Base-by-base conservation (phyloP, 2,888 invertebrate species). In the Pyrrhia umbra region DNA sequence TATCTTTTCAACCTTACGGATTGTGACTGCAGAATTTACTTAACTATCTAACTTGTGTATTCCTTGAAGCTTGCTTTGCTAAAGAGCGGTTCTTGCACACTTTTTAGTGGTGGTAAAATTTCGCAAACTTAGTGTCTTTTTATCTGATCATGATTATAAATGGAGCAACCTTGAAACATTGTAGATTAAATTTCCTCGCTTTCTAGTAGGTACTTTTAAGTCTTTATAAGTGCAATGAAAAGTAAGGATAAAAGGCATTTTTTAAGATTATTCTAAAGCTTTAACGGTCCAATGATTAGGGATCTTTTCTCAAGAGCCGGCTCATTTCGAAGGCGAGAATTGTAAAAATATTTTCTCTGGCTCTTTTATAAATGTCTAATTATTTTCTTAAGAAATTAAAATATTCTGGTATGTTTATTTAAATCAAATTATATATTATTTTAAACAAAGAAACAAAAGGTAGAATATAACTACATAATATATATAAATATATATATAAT, bases 1-100 rank as follows among this genome's bases (percentile, higher is more conserved):
- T 79, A 79, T 79, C 81, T 76, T 81, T 81, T 76, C 66, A 79
- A 79, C 81, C 74, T 79, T 81, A 76, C 67, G 56, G 81, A 79
- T 81, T 76, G 79, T 76, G 70, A 76, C 79, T 73, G 37, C 52
- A 43, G 45, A 67, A 80, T 75, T 72, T 80, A 78, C 64, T 72
- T 71, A 55, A 77, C 64, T 77, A 66, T 74, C 63, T 50, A 65
- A 62, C 68, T 68, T 68, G 60, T 68, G 62, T 75, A 73, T 70
- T 73, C 56, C 47, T 50, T 8, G 46, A 54, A 62, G 70, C 50
- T 58, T 34, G 52, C 47, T n/a, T 20, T n/a, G 43, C 37, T 37
- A 54, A 66, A 43, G 39, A 18, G 43, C 42, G 23, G 51, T 25
- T 59, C 55, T 49, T 62, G 45, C 61, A 62, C 57, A 40, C 54